These are phyloP conservation scores for Sphaerodactylus townsendi DNA, from an alignment of 2,113 vertebrate genomes.

Conservation along the genomic window DNA sequence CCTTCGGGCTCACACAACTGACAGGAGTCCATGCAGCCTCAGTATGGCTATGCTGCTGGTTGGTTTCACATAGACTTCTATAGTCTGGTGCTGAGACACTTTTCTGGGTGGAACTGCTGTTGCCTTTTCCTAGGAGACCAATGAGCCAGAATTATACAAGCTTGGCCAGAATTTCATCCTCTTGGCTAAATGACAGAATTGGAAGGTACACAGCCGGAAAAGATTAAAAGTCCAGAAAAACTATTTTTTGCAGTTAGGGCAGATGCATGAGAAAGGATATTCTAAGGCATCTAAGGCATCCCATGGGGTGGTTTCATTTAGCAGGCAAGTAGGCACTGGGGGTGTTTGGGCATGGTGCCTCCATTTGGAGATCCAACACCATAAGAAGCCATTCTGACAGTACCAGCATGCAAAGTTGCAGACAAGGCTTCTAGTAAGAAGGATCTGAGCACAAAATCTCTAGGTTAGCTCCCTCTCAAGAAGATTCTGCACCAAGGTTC, in stretches of 20 bases:
- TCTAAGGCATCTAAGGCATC: background rate
- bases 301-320: background rate
- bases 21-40: background rate
- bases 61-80: background rate
- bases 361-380: background rate
- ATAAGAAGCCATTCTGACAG: background rate
- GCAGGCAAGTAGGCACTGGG: background rate
- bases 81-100: background rate
- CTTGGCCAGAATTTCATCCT: background rate
- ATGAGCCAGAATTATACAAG: background rate
- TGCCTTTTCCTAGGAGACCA: background rate
- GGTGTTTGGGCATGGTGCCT: background rate
- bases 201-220: background rate
- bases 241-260: background rate
- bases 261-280: background rate
- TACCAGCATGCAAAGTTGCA: background rate
- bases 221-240: background rate
- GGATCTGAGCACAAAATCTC: background rate
- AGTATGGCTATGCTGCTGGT: background rate
- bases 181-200: background rate
- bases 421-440: background rate
- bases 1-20: background rate
- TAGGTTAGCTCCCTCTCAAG: background rate
- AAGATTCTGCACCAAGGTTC: background rate
- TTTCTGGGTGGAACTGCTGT: background rate